phyloP scores from a whole-genome alignment of 2,113 vertebrate genomes.

The Malaclemys terrapin region DNA sequence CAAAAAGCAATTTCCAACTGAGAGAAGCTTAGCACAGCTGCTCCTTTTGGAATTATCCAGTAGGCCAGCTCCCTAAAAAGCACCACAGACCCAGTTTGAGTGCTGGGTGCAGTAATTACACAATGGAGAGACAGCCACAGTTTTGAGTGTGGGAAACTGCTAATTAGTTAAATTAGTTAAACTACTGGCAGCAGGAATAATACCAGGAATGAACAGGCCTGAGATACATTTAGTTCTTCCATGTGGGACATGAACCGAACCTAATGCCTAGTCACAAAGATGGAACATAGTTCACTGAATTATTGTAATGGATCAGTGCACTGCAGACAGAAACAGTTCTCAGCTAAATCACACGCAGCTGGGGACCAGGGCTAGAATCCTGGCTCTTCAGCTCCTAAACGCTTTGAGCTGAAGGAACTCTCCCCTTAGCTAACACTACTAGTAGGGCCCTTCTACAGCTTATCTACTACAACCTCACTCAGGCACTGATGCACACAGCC shows the following conservation, averaged over 20 bases:
- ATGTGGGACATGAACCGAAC: not conserved
- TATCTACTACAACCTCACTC: not conserved
- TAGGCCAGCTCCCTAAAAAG: not conserved
- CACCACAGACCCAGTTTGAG: not conserved
- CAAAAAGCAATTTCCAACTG: not conserved
- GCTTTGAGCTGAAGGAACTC: too few species aligned
- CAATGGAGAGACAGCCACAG: not conserved
- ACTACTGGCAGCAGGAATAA: not conserved
- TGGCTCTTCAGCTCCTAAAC: not conserved
- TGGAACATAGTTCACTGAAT: not conserved
- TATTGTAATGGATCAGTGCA: not conserved
- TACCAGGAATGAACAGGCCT: rapidly evolving
- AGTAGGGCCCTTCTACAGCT: not conserved
- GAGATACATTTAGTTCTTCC: not conserved
- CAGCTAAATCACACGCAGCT: not conserved
- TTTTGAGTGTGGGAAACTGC: not conserved
- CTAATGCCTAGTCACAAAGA: not conserved
- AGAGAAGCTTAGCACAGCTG: not conserved
- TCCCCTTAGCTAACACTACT: too few species aligned
- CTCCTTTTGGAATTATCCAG: not conserved
- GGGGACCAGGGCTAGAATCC: not conserved
- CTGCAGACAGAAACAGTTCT: not conserved
- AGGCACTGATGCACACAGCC: not conserved
- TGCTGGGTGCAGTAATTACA: not conserved
- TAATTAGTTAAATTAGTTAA: not conserved